Evolutionary conservation across 2,797 vertebrate species (phyloP).

Genomic region (Pristis pectinata): DNA sequence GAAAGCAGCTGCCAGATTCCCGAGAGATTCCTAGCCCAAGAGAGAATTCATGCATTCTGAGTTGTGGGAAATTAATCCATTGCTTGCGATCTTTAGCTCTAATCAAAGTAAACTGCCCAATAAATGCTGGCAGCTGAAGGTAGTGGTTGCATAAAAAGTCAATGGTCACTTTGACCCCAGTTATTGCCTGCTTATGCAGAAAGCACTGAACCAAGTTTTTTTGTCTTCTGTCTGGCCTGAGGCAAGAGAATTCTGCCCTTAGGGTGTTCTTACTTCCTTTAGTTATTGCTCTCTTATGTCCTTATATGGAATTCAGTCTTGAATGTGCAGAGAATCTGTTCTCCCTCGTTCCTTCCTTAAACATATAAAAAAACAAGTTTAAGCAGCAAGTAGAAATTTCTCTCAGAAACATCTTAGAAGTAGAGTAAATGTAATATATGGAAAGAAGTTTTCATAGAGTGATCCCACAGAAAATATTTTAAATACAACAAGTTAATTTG

Average conservation of each 20-base stretch:
- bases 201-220: not conserved
- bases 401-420: not conserved
- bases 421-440: too few relatives aligned
- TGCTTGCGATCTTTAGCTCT: not conserved
- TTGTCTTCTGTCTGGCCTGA: not conserved
- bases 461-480: not conserved
- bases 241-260: not conserved
- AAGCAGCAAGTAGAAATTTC: not conserved
- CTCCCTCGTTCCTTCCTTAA: not conserved
- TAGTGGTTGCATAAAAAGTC: not conserved
- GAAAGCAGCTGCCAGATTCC: constrained; percentile 16
- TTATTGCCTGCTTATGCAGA: not conserved
- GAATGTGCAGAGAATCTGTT: not conserved
- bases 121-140: not conserved
- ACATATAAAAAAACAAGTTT: not conserved
- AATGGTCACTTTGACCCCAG: not conserved
- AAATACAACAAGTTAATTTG: not conserved
- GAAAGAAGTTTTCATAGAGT: not conserved
- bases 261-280: not conserved
- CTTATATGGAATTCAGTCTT: not conserved
- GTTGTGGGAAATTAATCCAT: not conserved
- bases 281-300: not conserved
- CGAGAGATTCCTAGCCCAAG: not conserved
- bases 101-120: not conserved
- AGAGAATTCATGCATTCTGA: not conserved